Conservation (phyloP, 2,888 invertebrate genomes). For the Leptogaster cylindrica region DNA sequence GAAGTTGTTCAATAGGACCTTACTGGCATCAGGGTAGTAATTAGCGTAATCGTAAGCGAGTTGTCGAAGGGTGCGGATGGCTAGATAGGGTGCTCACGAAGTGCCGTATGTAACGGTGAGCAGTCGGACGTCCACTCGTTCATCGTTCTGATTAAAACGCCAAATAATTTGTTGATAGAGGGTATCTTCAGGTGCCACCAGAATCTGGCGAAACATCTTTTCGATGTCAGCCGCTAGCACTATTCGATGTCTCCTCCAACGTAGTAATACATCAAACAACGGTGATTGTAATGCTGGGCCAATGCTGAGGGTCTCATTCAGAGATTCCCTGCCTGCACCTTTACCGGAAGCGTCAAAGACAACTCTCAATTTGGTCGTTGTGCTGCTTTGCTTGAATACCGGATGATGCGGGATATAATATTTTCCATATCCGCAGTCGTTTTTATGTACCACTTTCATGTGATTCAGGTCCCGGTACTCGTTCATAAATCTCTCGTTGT, state of each 20-base stretch:
- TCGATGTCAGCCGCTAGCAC: no score
- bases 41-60: not conserved
- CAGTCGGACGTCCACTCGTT: no score
- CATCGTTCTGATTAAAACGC: no score
- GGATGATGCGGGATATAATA: constrained; percentile 43
- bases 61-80: constrained; percentile 1
- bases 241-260: no score
- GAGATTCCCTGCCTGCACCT: not conserved
- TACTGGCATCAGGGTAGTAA: not conserved
- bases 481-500: constrained; percentile 18
- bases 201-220: no score
- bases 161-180: no score
- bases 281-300: not conserved
- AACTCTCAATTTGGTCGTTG: not conserved
- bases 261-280: not conserved
- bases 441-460: not conserved
- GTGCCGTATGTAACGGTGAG: not conserved
- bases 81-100: no score
- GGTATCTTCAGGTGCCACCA: no score
- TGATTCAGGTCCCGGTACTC: not conserved
- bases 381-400: not conserved
- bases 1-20: not conserved
- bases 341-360: not conserved
- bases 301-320: constrained; percentile 7
- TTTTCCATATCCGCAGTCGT: not conserved